Conservation (phyloP, 1,140 invertebrate species). For the Pseudoatta argentina region DNA sequence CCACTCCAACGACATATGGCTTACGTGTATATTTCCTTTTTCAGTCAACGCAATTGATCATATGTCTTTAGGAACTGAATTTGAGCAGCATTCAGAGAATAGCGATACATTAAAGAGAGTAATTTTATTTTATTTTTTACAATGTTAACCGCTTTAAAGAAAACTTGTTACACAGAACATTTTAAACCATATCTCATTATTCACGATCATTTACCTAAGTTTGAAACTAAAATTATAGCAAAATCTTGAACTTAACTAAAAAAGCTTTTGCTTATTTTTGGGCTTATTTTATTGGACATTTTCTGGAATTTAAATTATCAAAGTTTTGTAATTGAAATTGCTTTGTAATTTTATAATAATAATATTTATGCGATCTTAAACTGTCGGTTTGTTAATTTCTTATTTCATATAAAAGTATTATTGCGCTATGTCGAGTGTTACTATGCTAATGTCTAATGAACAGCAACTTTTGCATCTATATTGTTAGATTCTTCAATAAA, state of each 20-base stretch:
- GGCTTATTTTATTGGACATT: neutral
- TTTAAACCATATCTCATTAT: neutral
- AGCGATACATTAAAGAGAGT: neutral
- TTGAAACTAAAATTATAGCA: neutral
- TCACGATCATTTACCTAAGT: too few species aligned
- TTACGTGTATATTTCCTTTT: slow-evolving; percentile 37
- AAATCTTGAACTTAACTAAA: slow-evolving; percentile 5
- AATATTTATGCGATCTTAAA: neutral
- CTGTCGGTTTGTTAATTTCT: neutral
- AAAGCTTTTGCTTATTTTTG: slow-evolving; percentile 3
- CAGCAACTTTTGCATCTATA: too few species aligned
- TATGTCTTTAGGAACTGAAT: slow-evolving; percentile 3
- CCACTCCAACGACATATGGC: slow-evolving; percentile 9
- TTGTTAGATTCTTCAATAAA: too few species aligned
- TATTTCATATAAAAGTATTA: neutral
- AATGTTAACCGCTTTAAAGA: neutral
- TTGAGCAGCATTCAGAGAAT: neutral
- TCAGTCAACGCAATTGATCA: slow-evolving; percentile 12
- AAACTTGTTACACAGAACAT: neutral
- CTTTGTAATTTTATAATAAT: neutral
- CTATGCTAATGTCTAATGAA: too few species aligned
- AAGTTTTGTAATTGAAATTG: neutral
- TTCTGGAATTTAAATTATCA: neutral
- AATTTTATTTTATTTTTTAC: neutral
- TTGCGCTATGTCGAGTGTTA: neutral